These are phyloP conservation scores for Falco punctatus DNA, from an alignment of 2,113 vertebrate species.

Conservation along the genomic window DNA sequence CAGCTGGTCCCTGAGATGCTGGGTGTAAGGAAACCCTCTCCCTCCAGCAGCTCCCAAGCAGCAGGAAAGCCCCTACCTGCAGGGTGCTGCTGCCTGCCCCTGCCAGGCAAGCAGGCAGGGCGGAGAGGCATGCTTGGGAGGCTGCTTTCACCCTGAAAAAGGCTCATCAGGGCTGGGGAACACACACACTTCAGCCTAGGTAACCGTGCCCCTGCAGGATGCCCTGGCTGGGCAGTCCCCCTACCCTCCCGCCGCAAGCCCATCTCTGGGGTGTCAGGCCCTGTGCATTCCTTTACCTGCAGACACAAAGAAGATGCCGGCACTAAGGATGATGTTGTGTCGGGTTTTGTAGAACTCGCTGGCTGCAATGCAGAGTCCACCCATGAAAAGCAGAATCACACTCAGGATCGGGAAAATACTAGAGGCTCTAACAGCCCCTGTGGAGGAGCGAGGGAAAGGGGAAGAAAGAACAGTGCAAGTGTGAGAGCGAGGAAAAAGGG, in stretches of 20 bases:
- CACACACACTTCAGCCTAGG: not conserved
- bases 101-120: not conserved
- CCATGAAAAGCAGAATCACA: slow-evolving; percentile 99
- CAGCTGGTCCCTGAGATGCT: not conserved
- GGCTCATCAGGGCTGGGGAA: not conserved
- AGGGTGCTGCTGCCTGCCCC: not conserved
- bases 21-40: not conserved
- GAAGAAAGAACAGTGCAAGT: not conserved
- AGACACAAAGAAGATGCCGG: slow-evolving; percentile 81
- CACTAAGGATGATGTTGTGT: slow-evolving; percentile 99
- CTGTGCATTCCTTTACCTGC: slow-evolving; percentile 70
- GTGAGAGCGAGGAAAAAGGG: slow-evolving; percentile 6
- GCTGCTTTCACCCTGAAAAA: not conserved
- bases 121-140: not conserved
- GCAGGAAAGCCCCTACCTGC: not conserved
- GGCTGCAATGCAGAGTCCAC: slow-evolving; percentile 97
- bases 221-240: not conserved
- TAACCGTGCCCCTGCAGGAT: not conserved
- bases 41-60: not conserved
- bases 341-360: slow-evolving; percentile 99
- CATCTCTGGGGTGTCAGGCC: accelerated
- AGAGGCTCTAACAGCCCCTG: slow-evolving; percentile 97
- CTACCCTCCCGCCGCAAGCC: not conserved
- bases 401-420: slow-evolving; percentile 99
- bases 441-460: slow-evolving; percentile 28